Evolutionary conservation across 2,888 invertebrate genomes (phyloP).

Genomic region (Drosophila demipolita): DNA sequence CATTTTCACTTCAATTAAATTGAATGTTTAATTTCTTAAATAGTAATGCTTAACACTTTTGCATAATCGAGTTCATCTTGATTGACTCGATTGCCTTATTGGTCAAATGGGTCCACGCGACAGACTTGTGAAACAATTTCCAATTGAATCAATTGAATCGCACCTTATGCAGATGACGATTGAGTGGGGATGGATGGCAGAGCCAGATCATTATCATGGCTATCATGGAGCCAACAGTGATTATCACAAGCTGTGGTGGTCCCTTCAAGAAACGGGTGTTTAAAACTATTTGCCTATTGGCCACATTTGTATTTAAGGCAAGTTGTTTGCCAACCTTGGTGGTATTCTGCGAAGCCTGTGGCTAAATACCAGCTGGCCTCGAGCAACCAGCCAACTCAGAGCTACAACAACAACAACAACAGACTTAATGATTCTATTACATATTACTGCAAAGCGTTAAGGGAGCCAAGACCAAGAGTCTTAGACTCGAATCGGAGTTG

Average conservation of each 20-base stretch:
- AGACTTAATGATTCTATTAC: constrained; percentile 75
- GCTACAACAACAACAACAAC: neutral
- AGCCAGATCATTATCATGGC: constrained; percentile 6
- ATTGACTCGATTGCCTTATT: constrained; percentile 25
- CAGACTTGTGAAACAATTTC: constrained; percentile 27
- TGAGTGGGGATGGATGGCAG: neutral
- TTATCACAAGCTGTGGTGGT: constrained; percentile 25
- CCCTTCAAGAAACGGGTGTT: constrained; percentile 51
- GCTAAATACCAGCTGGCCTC: constrained; percentile 2
- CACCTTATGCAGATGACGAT: constrained; percentile 73
- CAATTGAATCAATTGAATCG: constrained; percentile 54
- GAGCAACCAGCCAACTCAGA: neutral
- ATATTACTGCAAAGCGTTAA: constrained; percentile 46
- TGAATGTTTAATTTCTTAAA: neutral
- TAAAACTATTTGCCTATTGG: constrained; percentile 66
- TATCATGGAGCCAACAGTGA: neutral
- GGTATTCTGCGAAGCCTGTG: constrained; percentile 62
- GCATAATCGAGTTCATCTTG: neutral
- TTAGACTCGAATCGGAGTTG: neutral
- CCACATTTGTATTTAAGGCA: constrained; percentile 33
- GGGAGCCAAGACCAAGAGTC: constrained; percentile 7
- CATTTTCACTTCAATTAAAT: neutral
- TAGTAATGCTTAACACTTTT: neutral
- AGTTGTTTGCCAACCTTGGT: constrained; percentile 45
- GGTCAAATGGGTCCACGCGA: neutral